phyloP scores from a whole-genome alignment of 2,797 vertebrate species.

The Myotis planiceps region DNA sequence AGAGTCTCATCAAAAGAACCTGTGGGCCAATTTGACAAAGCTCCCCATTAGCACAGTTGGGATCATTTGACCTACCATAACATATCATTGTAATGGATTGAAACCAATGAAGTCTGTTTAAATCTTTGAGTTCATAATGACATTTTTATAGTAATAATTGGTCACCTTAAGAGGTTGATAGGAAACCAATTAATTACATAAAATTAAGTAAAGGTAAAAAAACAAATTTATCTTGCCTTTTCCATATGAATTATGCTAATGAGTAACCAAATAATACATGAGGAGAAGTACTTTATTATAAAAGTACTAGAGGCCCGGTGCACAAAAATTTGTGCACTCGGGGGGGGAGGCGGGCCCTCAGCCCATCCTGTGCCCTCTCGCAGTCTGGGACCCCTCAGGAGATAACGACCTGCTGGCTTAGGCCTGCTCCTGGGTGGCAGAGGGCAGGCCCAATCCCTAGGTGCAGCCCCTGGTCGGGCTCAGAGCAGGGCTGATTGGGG shows the following conservation, averaged over 20 bases:
- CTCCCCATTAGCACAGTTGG: background rate
- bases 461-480: too few species aligned
- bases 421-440: too few species aligned
- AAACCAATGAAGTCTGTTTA: background rate
- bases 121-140: background rate
- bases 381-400: too few species aligned
- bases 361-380: too few species aligned
- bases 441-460: too few species aligned
- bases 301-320: too few species aligned
- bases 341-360: too few species aligned
- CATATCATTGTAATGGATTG: background rate
- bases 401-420: too few species aligned
- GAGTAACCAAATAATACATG: background rate
- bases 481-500: too few species aligned
- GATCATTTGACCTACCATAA: background rate
- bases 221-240: background rate
- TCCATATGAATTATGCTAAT: background rate
- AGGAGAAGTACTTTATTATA: background rate
- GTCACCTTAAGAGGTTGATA: background rate
- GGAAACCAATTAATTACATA: background rate
- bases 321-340: too few species aligned
- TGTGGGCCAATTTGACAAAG: background rate
- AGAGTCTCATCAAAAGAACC: background rate
- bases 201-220: background rate
- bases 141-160: background rate